Evolutionary conservation across 2,113 vertebrate species (phyloP).

Genomic region (Cinclus cinclus): DNA sequence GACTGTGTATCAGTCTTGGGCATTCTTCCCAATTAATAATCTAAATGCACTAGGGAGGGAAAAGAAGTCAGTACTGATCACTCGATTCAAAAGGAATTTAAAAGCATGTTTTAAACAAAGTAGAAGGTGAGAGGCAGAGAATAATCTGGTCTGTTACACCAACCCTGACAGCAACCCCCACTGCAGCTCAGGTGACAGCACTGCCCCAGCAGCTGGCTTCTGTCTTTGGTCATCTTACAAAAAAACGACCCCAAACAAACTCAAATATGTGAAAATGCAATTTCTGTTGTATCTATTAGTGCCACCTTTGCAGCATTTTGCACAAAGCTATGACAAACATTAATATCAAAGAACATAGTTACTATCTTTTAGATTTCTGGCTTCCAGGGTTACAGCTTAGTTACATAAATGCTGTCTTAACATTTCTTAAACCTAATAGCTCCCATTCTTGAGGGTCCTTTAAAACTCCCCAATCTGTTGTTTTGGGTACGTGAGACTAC

Average conservation of each 20-base stretch:
- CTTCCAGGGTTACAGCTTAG: neutral
- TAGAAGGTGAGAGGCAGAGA: neutral
- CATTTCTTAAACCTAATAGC: neutral
- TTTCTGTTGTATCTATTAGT: neutral
- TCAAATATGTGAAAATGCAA: neutral
- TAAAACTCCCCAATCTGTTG: neutral
- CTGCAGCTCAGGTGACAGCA: neutral
- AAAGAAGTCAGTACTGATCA: neutral
- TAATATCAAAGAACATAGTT: neutral
- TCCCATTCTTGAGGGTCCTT: neutral
- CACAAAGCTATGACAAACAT: neutral
- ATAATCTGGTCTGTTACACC: neutral
- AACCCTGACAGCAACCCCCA: fast-evolving
- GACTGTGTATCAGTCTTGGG: neutral
- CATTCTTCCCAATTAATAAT: constrained; percentile 17
- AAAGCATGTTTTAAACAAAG: neutral
- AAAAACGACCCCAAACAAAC: neutral
- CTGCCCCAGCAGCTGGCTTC: neutral
- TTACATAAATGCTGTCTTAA: neutral
- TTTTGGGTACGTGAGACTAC: neutral
- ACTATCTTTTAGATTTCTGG: neutral
- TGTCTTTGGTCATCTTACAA: neutral
- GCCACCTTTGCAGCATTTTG: neutral
- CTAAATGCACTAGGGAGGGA: neutral
- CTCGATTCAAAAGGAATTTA: neutral